A percentile compares a stretch with the other conserved stretches of the same genome.
phyloP scores from a whole-genome alignment of 2,888 invertebrate species.

The Cheilosia vernalis region DNA sequence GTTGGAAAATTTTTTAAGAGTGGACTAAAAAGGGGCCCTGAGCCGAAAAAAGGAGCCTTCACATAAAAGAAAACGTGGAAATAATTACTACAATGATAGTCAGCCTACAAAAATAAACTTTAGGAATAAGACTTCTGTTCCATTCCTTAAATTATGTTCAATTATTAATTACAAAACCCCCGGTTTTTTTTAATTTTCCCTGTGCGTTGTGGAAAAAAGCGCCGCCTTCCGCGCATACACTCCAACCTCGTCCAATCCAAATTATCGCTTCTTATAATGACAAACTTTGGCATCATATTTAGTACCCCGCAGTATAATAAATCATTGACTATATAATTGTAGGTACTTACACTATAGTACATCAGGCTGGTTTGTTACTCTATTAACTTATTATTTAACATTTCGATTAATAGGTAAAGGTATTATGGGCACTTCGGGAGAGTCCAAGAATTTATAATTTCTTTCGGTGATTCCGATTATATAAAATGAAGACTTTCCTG shows the following conservation, averaged over 20 bases:
- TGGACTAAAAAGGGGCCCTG: too few species aligned
- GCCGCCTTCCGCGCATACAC: neutral
- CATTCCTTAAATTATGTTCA: too few species aligned
- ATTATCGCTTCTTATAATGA: slow-evolving; percentile 1
- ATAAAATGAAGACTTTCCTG: slow-evolving; percentile 69
- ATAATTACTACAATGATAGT: too few species aligned
- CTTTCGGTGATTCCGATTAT: slow-evolving; percentile 53
- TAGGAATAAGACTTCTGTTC: too few species aligned
- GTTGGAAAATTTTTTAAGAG: too few species aligned
- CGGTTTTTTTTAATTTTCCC: neutral
- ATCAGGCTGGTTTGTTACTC: slow-evolving; percentile 1
- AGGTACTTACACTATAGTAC: too few species aligned
- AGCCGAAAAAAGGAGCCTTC: too few species aligned
- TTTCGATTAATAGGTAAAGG: slow-evolving; percentile 28
- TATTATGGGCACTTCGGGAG: neutral
- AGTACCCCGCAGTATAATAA: slow-evolving; percentile 9
- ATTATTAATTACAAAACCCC: neutral
- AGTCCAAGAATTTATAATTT: slow-evolving; percentile 43
- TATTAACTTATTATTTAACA: slow-evolving; percentile 42
- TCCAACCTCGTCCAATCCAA: neutral
- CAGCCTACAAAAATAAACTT: too few species aligned
- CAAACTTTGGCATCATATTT: slow-evolving; percentile 16
- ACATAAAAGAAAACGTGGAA: too few species aligned
- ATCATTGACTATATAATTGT: slow-evolving; percentile 1
- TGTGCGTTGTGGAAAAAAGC: too few species aligned